Evolutionary conservation across 2,113 vertebrate species (phyloP), one percentile per base, ranked within the genome.

Genomic region (Azemiops feae): DNA sequence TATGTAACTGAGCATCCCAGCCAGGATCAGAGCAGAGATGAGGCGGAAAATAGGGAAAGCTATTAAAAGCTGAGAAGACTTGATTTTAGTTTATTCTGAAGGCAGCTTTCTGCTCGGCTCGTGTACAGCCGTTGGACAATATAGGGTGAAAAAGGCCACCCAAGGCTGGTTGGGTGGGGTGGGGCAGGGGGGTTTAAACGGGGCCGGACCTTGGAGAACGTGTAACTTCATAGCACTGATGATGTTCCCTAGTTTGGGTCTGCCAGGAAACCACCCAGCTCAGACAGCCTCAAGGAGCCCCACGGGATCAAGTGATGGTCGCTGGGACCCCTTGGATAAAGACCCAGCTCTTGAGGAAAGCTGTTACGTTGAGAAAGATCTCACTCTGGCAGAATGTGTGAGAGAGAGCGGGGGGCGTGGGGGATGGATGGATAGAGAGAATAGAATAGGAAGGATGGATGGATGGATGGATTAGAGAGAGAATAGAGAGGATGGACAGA

Each of bases 121-220:
- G 6, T 1, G 14, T 16, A 27, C 1, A 2, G 12, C 25, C 14
- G 1, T 45, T 10, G 0, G 16, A 30, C 20, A 52, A 5, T 30
- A 4, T 27, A 25, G 11, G 11, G 2, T 27, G 23, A 86, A 47
- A 50, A 14, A 47, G 3, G 25, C 47, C 47, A 30, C 47, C 45
- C 85, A 14, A 25, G 47, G 47, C 5, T 50, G 23, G 27, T 50
- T 12, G 30, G 54, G 54, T 81, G n/a, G 34, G 69, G 69, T 39
- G 9, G 9, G 50, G 10, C 9, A 7, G 58, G 22, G 10, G 25
- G 3, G 12, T 30, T 52, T 30, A 6, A n/a, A 87, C 5, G 5
- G 5, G 5, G 4, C 4, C 47, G 8, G 3, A 16, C 25, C 2
- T 52, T n/a, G 25, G 86, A 30, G 16, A 87, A 30, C 18, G 11